Evolutionary conservation across 2,113 vertebrate genomes (phyloP).

Genomic region (Rhegmatorhina hoffmannsi): DNA sequence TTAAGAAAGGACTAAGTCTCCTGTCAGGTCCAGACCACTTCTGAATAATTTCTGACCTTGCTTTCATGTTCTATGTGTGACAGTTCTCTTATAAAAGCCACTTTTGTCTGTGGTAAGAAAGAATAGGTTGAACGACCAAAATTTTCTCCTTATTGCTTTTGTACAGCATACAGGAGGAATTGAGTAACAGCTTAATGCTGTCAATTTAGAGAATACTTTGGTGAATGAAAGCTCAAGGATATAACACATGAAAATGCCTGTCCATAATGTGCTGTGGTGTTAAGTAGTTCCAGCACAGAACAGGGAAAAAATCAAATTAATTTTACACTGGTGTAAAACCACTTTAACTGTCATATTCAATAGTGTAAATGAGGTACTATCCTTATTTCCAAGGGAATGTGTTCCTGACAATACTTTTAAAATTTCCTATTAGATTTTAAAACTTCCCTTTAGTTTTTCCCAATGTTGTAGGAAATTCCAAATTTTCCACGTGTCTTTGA

Average conservation of each 20-base stretch:
- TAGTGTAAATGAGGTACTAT: background rate
- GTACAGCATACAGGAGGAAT: background rate
- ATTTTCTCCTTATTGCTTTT: background rate
- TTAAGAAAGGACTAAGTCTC: background rate
- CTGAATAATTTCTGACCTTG: background rate
- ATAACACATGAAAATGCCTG: background rate
- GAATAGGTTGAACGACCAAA: background rate
- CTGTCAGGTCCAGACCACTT: background rate
- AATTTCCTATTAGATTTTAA: background rate
- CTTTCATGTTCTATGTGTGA: background rate
- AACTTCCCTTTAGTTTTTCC: background rate
- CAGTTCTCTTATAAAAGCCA: background rate
- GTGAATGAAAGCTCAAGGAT: background rate
- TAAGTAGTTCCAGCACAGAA: background rate
- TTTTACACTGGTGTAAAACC: background rate
- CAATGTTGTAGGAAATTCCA: background rate
- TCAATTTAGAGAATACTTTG: background rate
- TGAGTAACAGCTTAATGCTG: background rate
- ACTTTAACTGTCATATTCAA: background rate
- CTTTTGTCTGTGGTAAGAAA: background rate
- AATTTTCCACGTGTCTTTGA: background rate
- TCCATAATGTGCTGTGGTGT: background rate
- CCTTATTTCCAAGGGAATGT: background rate
- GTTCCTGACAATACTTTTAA: background rate
- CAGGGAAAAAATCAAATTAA: background rate